Conservation (phyloP, 1,140 invertebrate species). For the Drosophila sechellia region DNA sequence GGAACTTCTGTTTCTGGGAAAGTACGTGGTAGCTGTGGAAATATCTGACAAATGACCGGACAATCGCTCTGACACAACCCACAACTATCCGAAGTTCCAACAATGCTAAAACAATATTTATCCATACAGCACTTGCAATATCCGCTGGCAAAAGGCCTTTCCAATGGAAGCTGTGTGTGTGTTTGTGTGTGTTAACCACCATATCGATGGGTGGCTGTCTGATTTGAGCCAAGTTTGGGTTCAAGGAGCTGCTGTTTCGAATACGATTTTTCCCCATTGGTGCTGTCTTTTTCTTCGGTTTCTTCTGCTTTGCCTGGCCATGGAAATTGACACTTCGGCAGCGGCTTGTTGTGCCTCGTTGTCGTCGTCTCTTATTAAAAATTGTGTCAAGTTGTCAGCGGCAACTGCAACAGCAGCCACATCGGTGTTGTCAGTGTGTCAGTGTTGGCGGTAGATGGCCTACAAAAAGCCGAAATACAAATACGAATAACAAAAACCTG, state of each 20-base stretch:
- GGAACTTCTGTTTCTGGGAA: constrained; percentile 46
- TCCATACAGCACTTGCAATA: constrained; percentile 59
- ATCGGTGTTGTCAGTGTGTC: constrained; percentile 64
- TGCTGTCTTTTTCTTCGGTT: constrained; percentile 15
- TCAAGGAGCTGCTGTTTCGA: constrained; percentile 26
- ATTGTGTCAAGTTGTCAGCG: constrained; percentile 79
- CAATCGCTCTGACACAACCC: constrained; percentile 57
- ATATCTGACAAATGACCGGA: constrained; percentile 70
- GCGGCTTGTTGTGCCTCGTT: constrained; percentile 25
- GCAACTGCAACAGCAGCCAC: constrained; percentile 42
- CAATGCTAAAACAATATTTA: constrained; percentile 47
- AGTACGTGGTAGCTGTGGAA: constrained; percentile 17
- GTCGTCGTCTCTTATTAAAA: constrained; percentile 65
- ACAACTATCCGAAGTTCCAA: constrained; percentile 11
- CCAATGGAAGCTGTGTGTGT: background rate
- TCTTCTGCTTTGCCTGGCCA: constrained; percentile 47
- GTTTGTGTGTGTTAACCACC: too few relatives aligned
- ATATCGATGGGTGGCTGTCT: constrained; percentile 31
- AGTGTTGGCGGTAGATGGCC: constrained; percentile 50
- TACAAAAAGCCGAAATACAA: constrained; percentile 22
- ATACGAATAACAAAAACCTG: constrained; percentile 30
- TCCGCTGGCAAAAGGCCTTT: constrained; percentile 51
- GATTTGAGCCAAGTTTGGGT: constrained; percentile 27
- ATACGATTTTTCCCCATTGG: constrained; percentile 1
- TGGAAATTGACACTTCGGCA: constrained; percentile 76